Base-by-base conservation (phyloP, 1,140 invertebrate species). In the Tetragnatha versicolor region DNA sequence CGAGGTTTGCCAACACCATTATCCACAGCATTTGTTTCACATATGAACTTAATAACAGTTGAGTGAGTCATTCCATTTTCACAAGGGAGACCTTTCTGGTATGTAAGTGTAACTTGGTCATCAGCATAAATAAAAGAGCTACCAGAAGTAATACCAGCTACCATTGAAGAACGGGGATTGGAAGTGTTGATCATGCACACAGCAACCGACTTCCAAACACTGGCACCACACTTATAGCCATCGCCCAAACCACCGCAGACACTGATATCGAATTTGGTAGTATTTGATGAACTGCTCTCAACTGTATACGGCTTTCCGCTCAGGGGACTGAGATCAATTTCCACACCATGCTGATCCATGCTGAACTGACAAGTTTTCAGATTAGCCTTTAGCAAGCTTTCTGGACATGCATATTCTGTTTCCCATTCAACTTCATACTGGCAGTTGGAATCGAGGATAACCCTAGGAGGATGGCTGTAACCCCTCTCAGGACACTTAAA, bases 361-460 rank as follows among this genome's bases (percentile, higher is more conserved):
- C 47, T 75, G 55, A 82, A 72, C 27, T 76, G 72, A 53, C 76
- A 79, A 37, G 22, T 39, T 29, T 63, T 65, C 3, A 65, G 17
- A 31, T 47, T 55, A 1, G 79, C 79, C 35, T 45, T 65, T n/a
- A 81, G 33, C 2, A 51, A 25, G 39, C 68, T 60, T 42, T 80
- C 47, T 3, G 82, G 80, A 65, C 82, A 82, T 12, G 82, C 81
- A 70, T 79, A 80, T 66, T 82, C 81, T 7, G 82, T 82, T 37
- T 79, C 69, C 82, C 82, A 82, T 76, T 82, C 81, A 55, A 82
- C 53, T 37, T 81, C 58, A 70, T 82, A 82, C 20, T 82, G 72
- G 47, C 81, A 82, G 25, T 81, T 79, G 12, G 55, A 60, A 47
- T 79, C 33, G 9, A 78, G 79, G 6, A 82, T 55, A n/a, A 81